Percentiles rank a stretch among this genome's conserved stretches.
These are phyloP conservation scores for Erpetoichthys calabaricus DNA, from an alignment of 2,797 vertebrate species.

Conservation along the genomic window DNA sequence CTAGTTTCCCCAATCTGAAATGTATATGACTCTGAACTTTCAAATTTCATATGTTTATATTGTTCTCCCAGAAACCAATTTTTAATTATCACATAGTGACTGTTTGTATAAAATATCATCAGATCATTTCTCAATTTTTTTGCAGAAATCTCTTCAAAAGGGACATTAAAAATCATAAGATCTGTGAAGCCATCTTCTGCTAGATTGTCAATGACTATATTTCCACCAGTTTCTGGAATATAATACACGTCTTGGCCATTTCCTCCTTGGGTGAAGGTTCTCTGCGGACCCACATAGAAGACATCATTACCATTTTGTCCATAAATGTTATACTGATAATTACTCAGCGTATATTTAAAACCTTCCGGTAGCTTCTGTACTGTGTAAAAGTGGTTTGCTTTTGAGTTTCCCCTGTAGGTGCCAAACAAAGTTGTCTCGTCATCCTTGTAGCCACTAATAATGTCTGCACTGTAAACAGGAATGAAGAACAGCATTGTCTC, in stretches of 20 bases:
- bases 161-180: constrained; percentile 13
- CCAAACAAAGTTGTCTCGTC: constrained; percentile 16
- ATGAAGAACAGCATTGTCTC: constrained; percentile 9
- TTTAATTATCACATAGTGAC: constrained; percentile 22
- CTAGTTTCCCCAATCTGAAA: constrained; percentile 22
- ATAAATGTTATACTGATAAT: constrained; percentile 28
- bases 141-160: constrained; percentile 23
- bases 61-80: constrained; percentile 27
- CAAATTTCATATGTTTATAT: constrained; percentile 27
- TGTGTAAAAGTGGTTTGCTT: constrained; percentile 27
- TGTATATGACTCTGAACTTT: constrained; percentile 24
- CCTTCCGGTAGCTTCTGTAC: constrained; percentile 19
- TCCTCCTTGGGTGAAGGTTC: constrained; percentile 27
- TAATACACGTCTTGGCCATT: constrained; percentile 29
- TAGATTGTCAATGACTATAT: constrained; percentile 26
- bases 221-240: constrained; percentile 26
- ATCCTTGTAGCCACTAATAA: constrained; percentile 14
- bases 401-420: constrained; percentile 25
- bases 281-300: constrained; percentile 34
- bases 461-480: constrained; percentile 11
- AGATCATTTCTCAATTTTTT: constrained; percentile 19
- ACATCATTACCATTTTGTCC: constrained; percentile 30
- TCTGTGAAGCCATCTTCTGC: constrained; percentile 19
- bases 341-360: constrained; percentile 6
- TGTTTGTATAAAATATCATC: constrained; percentile 19